phyloP scores from a whole-genome alignment of 2,797 vertebrate genomes.

The Hyperoplus lanceolatus region DNA sequence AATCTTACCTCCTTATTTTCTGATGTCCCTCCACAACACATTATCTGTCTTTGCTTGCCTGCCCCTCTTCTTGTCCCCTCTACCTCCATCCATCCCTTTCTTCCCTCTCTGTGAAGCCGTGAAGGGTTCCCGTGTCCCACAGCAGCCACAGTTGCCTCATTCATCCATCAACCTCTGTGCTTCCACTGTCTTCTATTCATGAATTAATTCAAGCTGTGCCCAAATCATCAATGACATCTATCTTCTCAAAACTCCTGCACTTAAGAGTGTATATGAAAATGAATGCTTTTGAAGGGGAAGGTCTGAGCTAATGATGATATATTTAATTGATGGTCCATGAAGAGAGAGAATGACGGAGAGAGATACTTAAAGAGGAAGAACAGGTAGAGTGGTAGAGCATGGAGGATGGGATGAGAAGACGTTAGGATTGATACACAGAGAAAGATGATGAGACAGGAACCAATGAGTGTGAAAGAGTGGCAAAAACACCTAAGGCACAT shows the following conservation, averaged over 20 bases:
- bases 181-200: constrained; percentile 57
- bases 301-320: constrained; percentile 71
- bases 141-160: constrained; percentile 19
- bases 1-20: constrained; percentile 23
- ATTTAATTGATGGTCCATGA: constrained; percentile 66
- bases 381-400: constrained; percentile 12
- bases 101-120: constrained; percentile 2
- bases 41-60: constrained; percentile 5
- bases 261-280: constrained; percentile 69
- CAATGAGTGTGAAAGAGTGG: constrained; percentile 1
- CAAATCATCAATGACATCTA: constrained; percentile 58
- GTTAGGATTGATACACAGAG: constrained; percentile 28
- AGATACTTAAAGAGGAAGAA: constrained; percentile 38
- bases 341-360: constrained; percentile 46
- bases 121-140: constrained; percentile 12
- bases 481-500: constrained; percentile 7
- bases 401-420: constrained; percentile 22
- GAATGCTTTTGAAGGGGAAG: constrained; percentile 61
- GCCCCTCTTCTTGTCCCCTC: constrained; percentile 17
- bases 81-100: constrained; percentile 7
- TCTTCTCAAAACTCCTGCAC: constrained; percentile 58
- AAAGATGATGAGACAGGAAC: constrained; percentile 14
- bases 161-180: constrained; percentile 21
- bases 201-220: constrained; percentile 61
- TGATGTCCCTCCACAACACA: constrained; percentile 22